phyloP scores from a whole-genome alignment of 2,113 vertebrate genomes.

The Enhydra lutris region DNA sequence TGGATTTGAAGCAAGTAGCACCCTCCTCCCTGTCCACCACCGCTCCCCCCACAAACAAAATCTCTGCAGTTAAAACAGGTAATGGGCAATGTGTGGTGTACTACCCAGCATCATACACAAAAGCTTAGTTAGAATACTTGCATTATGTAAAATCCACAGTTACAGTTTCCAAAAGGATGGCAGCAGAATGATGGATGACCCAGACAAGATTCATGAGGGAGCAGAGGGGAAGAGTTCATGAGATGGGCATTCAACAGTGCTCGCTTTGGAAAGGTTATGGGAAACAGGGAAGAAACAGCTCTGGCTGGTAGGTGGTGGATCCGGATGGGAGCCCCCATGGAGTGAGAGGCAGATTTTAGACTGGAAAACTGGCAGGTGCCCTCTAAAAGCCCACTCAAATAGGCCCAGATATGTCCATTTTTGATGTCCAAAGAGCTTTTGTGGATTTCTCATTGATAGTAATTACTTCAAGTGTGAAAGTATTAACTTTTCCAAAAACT shows the following conservation, averaged over 20 bases:
- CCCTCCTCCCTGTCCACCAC: not conserved
- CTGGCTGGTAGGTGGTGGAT: not conserved
- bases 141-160: not conserved
- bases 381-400: not conserved
- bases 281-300: not conserved
- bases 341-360: not conserved
- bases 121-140: not conserved
- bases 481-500: not conserved
- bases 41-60: accelerated
- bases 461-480: slow-evolving; percentile 1
- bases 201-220: not conserved
- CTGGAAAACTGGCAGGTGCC: not conserved
- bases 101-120: not conserved
- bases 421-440: not conserved
- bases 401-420: not conserved
- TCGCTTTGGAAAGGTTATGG: not conserved
- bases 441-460: not conserved
- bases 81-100: not conserved
- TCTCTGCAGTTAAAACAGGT: not conserved
- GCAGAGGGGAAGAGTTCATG: not conserved
- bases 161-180: not conserved
- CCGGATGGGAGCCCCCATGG: too few relatives aligned
- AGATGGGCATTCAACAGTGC: not conserved
- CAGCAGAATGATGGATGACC: not conserved
- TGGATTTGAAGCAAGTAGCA: not conserved